Evolutionary conservation across 2,888 invertebrate genomes (phyloP).

Genomic region (Campoplex nolae): DNA sequence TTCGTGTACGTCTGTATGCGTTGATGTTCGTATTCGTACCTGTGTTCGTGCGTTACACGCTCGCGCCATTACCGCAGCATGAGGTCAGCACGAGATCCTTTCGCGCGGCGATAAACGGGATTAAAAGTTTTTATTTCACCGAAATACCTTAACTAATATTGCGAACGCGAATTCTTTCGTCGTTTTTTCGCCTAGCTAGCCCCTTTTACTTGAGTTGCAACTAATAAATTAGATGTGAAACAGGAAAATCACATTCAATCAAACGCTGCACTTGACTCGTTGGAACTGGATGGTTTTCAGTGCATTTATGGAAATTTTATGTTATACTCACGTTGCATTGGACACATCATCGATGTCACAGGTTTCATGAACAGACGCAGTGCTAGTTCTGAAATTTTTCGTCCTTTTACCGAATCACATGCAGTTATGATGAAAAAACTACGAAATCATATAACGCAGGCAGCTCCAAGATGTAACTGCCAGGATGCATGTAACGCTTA

Average conservation of each 20-base stretch:
- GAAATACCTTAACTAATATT: slow-evolving; percentile 11
- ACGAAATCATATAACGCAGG: too few relatives aligned
- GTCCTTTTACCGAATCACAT: too few relatives aligned
- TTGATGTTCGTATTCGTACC: background rate
- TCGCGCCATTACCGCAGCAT: slow-evolving; percentile 53
- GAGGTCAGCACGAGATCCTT: slow-evolving; percentile 64
- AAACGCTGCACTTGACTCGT: too few relatives aligned
- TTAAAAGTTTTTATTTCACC: slow-evolving; percentile 62
- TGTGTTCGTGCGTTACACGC: slow-evolving; percentile 31
- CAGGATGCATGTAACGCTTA: too few relatives aligned
- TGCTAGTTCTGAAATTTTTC: too few relatives aligned
- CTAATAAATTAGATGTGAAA: background rate
- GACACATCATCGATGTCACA: too few relatives aligned
- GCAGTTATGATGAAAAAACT: too few relatives aligned
- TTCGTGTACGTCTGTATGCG: background rate
- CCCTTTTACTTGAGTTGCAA: background rate
- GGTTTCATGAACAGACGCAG: too few relatives aligned
- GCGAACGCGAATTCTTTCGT: slow-evolving; percentile 1
- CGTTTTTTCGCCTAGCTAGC: background rate
- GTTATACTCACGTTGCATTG: too few relatives aligned
- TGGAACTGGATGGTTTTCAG: too few relatives aligned
- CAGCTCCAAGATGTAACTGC: too few relatives aligned
- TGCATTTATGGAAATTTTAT: too few relatives aligned
- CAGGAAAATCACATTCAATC: background rate
- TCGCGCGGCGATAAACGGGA: slow-evolving; percentile 56